Evolutionary conservation across 2,888 invertebrate genomes (phyloP).

Genomic region (Epicampocera succincta): DNA sequence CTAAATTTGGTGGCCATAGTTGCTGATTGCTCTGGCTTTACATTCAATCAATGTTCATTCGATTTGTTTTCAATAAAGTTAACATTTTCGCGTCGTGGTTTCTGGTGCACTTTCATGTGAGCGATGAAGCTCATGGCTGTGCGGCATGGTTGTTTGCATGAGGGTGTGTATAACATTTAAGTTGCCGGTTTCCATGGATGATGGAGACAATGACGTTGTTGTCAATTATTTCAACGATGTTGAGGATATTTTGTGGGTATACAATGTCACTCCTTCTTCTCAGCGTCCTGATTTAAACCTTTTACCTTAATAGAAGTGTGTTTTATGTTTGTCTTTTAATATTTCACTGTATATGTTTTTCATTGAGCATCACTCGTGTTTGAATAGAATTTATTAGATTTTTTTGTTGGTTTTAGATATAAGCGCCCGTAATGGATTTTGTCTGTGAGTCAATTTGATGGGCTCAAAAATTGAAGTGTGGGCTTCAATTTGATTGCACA

Average conservation of each 20-base stretch:
- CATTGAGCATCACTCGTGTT: neutral
- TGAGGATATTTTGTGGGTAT: slow-evolving; percentile 50
- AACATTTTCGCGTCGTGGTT: slow-evolving; percentile 64
- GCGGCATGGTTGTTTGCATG: slow-evolving; percentile 4
- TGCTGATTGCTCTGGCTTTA: slow-evolving; percentile 69
- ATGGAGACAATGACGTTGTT: slow-evolving; percentile 39
- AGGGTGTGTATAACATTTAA: neutral
- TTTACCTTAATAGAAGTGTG: slow-evolving; percentile 46
- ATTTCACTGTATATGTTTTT: slow-evolving; percentile 7
- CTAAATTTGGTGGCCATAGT: slow-evolving; percentile 59
- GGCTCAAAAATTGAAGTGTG: slow-evolving; percentile 18
- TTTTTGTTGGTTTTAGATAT: slow-evolving; percentile 60
- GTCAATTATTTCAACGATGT: slow-evolving; percentile 46
- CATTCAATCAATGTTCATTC: slow-evolving; percentile 71
- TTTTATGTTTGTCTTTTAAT: slow-evolving; percentile 30
- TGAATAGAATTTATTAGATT: slow-evolving; percentile 3
- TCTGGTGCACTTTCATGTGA: slow-evolving; percentile 42
- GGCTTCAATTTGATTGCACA: slow-evolving; percentile 50
- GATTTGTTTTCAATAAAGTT: slow-evolving; percentile 70
- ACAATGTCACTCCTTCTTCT: slow-evolving; percentile 28
- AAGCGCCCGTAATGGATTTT: slow-evolving; percentile 64
- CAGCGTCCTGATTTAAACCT: slow-evolving; percentile 12
- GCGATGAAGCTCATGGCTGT: neutral
- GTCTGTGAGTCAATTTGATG: slow-evolving; percentile 35
- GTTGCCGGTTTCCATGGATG: slow-evolving; percentile 28